These are phyloP conservation scores for Scytalopus superciliaris DNA, from an alignment of 2,113 vertebrate genomes.

Conservation along the genomic window DNA sequence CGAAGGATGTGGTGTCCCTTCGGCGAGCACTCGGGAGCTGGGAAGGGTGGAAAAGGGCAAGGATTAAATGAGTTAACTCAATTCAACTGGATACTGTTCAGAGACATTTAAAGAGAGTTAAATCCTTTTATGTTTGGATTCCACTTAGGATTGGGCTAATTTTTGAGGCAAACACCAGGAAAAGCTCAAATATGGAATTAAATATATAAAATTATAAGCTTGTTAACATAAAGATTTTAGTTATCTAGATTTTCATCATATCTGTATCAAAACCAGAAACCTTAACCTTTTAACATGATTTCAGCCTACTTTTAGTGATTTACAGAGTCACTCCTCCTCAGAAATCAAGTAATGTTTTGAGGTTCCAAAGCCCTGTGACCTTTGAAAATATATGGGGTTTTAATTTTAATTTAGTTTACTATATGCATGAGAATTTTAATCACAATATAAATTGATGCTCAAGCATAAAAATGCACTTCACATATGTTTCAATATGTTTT, in stretches of 20 bases:
- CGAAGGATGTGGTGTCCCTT: constrained; percentile 80
- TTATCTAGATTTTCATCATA: background rate
- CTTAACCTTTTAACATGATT: background rate
- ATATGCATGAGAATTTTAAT: background rate
- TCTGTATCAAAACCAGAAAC: background rate
- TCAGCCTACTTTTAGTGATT: background rate
- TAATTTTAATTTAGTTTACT: background rate
- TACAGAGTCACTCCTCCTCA: background rate
- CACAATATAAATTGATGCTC: background rate
- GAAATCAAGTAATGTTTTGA: background rate
- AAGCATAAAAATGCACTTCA: background rate
- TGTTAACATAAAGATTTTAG: background rate
- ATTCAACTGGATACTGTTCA: background rate
- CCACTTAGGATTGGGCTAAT: background rate
- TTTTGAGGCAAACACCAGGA: background rate
- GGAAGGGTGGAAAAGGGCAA: background rate
- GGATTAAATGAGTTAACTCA: background rate
- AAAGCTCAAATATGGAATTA: background rate
- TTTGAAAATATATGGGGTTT: background rate
- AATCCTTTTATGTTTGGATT: rapidly evolving
- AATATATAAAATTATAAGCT: background rate
- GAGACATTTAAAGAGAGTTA: rapidly evolving
- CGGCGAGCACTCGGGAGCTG: constrained; percentile 81
- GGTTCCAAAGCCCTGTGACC: background rate
- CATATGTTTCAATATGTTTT: background rate